Evolutionary conservation across 1,140 invertebrate species (phyloP).

Genomic region (Leptinotarsa texana): DNA sequence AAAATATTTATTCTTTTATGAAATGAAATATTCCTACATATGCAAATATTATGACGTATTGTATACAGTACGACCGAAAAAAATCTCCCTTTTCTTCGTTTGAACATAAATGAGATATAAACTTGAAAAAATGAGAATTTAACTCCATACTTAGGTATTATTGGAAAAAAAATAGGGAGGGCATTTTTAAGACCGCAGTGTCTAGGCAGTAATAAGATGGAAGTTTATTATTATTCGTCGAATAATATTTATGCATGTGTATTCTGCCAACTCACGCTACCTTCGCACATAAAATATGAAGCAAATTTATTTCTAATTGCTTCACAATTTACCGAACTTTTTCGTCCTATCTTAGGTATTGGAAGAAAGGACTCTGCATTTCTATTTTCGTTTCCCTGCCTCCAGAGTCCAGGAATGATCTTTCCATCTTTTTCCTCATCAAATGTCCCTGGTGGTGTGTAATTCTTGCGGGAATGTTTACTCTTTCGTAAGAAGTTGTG

Average conservation of each 20-base stretch:
- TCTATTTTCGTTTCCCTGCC: slow-evolving; percentile 10
- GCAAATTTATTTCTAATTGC: slow-evolving; percentile 18
- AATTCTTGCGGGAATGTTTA: neutral
- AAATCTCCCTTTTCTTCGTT: neutral
- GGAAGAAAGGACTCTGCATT: slow-evolving; percentile 15
- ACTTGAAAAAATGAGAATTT: neutral
- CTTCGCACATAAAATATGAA: slow-evolving; percentile 12
- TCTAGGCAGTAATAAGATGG: neutral
- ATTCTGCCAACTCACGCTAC: neutral
- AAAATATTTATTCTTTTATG: neutral
- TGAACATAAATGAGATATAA: slow-evolving; percentile 17
- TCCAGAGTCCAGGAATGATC: neutral
- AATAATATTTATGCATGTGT: slow-evolving; percentile 4
- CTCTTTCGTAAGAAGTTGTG: slow-evolving; percentile 31
- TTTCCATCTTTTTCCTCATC: slow-evolving; percentile 12
- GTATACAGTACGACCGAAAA: slow-evolving; percentile 1
- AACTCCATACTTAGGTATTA: too few relatives aligned
- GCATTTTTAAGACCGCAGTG: too few relatives aligned
- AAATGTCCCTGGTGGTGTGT: slow-evolving; percentile 14
- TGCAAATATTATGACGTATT: slow-evolving; percentile 7
- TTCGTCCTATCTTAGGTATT: slow-evolving; percentile 15
- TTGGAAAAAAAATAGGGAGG: too few relatives aligned
- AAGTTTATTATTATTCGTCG: neutral
- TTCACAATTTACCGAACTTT: neutral
- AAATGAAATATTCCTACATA: neutral